phyloP scores from a whole-genome alignment of 1,140 invertebrate genomes.

The Marisa cornuarietis region DNA sequence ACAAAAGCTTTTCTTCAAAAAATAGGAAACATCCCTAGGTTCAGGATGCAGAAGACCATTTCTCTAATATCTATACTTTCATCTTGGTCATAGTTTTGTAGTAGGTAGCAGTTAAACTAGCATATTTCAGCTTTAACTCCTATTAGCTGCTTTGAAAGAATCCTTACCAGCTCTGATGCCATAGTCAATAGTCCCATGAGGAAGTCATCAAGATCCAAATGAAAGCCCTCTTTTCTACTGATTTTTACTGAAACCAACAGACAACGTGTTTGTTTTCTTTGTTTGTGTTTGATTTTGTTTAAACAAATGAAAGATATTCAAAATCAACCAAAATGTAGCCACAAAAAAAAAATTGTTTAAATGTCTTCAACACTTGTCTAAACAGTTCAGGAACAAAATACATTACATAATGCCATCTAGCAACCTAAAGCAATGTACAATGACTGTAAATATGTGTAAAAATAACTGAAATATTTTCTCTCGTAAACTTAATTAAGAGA shows the following conservation, averaged over 20 bases:
- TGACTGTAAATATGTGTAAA: neutral
- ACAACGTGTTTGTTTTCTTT: too few relatives aligned
- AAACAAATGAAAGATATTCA: too few relatives aligned
- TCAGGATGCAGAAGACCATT: neutral
- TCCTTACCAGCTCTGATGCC: conserved; percentile 84
- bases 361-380: neutral
- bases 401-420: too few relatives aligned
- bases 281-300: too few relatives aligned
- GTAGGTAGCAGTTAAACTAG: neutral
- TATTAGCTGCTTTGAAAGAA: conserved; percentile 44
- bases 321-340: too few relatives aligned
- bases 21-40: neutral
- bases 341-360: too few relatives aligned
- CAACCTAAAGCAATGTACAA: neutral
- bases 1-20: too few relatives aligned
- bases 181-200: conserved; percentile 84
- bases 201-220: conserved; percentile 91
- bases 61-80: neutral
- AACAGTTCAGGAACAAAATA: neutral
- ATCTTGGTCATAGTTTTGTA: neutral
- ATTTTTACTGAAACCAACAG: conserved; percentile 69
- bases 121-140: neutral
- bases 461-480: too few relatives aligned
- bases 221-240: conserved; percentile 77
- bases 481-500: neutral